Conservation (phyloP, 2,797 vertebrate genomes). For the Parotocinclus haroldoi region DNA sequence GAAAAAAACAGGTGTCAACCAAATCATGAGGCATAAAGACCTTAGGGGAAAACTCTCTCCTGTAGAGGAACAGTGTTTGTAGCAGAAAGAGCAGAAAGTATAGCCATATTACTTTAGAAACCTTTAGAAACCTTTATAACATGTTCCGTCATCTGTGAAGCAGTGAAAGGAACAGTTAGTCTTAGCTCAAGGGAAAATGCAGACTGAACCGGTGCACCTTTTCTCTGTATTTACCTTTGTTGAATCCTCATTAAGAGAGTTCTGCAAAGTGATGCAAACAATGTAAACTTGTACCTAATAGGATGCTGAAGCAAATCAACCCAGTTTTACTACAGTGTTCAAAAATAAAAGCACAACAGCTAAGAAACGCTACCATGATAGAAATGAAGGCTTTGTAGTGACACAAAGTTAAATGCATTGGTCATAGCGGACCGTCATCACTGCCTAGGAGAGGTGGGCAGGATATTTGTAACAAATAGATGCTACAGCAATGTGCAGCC, state of each 20-base stretch:
- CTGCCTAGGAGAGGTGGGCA: not conserved
- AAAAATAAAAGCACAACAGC: not conserved
- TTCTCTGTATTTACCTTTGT: constrained; percentile 5
- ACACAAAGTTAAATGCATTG: not conserved
- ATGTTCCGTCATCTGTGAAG: constrained; percentile 15
- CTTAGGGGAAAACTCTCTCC: constrained; percentile 4
- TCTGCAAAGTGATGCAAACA: not conserved
- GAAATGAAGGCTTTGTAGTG: not conserved
- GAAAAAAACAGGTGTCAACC: not conserved
- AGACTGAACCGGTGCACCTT: constrained; percentile 17
- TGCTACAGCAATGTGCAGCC: not conserved
- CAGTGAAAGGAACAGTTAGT: not conserved
- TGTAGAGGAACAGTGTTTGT: not conserved
- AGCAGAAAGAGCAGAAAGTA: too few species aligned
- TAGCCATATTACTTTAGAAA: too few species aligned
- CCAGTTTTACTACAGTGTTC: not conserved
- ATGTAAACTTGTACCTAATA: not conserved
- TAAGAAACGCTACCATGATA: not conserved
- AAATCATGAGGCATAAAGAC: not conserved
- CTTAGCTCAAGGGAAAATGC: not conserved
- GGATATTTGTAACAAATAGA: too few species aligned
- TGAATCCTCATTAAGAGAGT: constrained; percentile 9
- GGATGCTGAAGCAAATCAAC: not conserved
- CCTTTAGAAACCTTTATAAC: not conserved
- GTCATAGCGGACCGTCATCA: not conserved